Evolutionary conservation across 2,888 invertebrate species (phyloP).

Genomic region (Papilio protenor): DNA sequence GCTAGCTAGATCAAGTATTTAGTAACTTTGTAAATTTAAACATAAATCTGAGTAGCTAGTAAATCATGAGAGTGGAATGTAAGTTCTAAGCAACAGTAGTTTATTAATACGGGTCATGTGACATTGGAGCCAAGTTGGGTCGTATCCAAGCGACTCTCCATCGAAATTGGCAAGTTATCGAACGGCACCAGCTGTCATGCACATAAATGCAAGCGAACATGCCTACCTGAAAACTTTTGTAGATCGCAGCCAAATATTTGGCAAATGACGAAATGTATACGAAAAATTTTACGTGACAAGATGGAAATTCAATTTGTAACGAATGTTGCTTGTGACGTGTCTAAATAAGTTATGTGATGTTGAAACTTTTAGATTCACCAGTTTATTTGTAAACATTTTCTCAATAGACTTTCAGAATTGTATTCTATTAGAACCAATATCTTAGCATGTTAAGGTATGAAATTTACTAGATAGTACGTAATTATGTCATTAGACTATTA

Average conservation of each 20-base stretch:
- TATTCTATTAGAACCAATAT: not conserved
- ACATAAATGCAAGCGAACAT: slow-evolving; percentile 48
- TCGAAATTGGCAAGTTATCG: slow-evolving; percentile 78
- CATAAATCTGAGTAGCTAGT: slow-evolving; percentile 27
- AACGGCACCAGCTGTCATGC: slow-evolving; percentile 71
- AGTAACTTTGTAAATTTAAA: not conserved
- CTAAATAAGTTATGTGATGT: slow-evolving; percentile 2
- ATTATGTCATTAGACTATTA: too few species aligned
- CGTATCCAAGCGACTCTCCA: slow-evolving; percentile 70
- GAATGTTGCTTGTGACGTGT: slow-evolving; percentile 21
- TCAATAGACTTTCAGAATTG: not conserved
- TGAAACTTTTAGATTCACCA: slow-evolving; percentile 16
- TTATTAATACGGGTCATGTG: slow-evolving; percentile 72
- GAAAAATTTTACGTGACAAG: slow-evolving; percentile 6
- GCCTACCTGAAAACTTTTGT: slow-evolving; percentile 58
- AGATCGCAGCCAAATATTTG: slow-evolving; percentile 46
- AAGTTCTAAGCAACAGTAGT: slow-evolving; percentile 55
- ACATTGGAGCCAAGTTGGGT: slow-evolving; percentile 76
- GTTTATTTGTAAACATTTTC: not conserved
- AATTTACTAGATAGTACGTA: not conserved
- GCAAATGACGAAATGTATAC: slow-evolving; percentile 35
- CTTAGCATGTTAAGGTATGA: not conserved
- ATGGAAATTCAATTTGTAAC: slow-evolving; percentile 20
- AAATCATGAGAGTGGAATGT: slow-evolving; percentile 44
- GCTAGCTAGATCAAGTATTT: not conserved